A percentile compares a stretch with the other conserved stretches of the same genome.
phyloP scores from a whole-genome alignment of 2,113 vertebrate species.

The Lipotes vexillifer region DNA sequence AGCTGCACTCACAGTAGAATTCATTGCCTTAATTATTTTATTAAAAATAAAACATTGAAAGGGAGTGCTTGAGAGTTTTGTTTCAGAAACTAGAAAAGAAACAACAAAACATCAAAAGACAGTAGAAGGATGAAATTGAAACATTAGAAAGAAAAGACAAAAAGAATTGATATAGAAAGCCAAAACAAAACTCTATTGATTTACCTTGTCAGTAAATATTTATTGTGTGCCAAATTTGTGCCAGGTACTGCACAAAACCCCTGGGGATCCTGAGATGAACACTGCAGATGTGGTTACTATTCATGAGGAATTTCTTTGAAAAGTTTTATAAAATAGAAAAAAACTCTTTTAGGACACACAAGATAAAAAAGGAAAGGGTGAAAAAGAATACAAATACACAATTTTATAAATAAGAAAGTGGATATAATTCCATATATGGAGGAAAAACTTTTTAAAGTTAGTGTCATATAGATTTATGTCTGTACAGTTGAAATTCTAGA shows the following conservation, averaged over 20 bases:
- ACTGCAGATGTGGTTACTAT: neutral
- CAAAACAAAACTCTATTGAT: neutral
- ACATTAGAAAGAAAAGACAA: neutral
- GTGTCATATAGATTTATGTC: neutral
- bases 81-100: neutral
- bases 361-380: neutral
- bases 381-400: neutral
- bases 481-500: conserved; percentile 3
- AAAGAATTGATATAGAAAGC: neutral
- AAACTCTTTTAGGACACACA: neutral
- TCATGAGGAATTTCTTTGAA: neutral
- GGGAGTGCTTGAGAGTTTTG: neutral
- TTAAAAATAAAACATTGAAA: neutral
- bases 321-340: neutral
- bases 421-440: neutral
- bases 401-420: neutral
- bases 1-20: neutral
- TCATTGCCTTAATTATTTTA: neutral
- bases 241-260: neutral
- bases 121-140: neutral
- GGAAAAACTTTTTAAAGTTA: neutral
- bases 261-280: neutral
- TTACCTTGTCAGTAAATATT: neutral
- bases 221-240: neutral
- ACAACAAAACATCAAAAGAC: neutral